phyloP scores from a whole-genome alignment of 2,888 invertebrate genomes.

The Aproaerema taeniolella region DNA sequence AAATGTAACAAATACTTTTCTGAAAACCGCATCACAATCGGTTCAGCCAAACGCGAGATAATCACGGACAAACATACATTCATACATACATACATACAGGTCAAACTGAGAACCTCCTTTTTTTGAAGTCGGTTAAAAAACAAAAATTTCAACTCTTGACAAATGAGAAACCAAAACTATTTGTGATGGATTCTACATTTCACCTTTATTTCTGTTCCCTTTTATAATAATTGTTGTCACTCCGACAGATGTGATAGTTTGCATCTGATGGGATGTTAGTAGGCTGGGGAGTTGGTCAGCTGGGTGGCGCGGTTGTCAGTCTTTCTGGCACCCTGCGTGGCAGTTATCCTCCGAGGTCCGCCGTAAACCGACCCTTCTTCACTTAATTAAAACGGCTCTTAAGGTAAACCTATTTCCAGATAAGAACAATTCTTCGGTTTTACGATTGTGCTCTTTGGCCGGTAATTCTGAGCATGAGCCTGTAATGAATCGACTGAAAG shows the following conservation, averaged over 20 bases:
- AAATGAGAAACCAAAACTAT: too few relatives aligned
- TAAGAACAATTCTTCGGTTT: conserved; percentile 33
- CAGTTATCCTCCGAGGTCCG: conserved; percentile 26
- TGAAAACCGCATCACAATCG: too few relatives aligned
- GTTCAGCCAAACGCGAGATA: too few relatives aligned
- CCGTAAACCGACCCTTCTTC: conserved; percentile 40
- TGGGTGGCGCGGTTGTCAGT: too few relatives aligned
- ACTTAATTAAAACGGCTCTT: conserved; percentile 50
- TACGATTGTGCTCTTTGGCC: conserved; percentile 26
- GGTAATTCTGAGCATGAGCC: conserved; percentile 18
- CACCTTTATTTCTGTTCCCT: conserved; percentile 10
- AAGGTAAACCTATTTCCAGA: conserved; percentile 43
- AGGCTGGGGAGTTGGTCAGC: too few relatives aligned
- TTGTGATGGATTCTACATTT: conserved; percentile 3
- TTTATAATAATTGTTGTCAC: conserved; percentile 9
- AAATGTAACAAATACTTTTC: too few relatives aligned
- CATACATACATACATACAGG: too few relatives aligned
- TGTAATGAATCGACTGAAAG: conserved; percentile 15
- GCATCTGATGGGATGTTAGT: conserved; percentile 9
- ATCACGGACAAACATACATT: too few relatives aligned
- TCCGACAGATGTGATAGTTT: conserved; percentile 12
- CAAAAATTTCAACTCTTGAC: too few relatives aligned
- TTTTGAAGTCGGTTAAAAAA: too few relatives aligned
- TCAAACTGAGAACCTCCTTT: too few relatives aligned
- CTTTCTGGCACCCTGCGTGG: conserved; percentile 6